Conservation (phyloP, 2,888 invertebrate genomes). For the Macrophya annulata region DNA sequence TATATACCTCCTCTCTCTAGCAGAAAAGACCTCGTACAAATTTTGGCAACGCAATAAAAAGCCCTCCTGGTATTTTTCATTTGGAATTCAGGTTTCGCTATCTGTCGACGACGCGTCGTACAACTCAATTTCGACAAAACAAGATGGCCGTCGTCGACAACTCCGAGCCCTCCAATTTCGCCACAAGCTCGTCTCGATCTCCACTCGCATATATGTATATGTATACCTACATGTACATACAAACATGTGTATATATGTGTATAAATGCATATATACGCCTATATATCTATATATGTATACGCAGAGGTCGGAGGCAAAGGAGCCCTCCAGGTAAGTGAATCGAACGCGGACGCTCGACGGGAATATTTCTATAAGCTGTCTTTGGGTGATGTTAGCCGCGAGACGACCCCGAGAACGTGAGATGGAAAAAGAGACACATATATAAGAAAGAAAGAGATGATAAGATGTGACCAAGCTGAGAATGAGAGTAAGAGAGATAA, state of each 20-base stretch:
- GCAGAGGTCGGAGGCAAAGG: conserved; percentile 52
- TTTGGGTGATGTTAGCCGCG: conserved; percentile 58
- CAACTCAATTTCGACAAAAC: conserved; percentile 54
- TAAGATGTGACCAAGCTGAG: conserved; percentile 7
- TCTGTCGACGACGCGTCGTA: conserved; percentile 51
- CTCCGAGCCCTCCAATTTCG: conserved; percentile 47
- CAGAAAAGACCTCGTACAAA: conserved; percentile 41
- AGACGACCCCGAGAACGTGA: conserved; percentile 53
- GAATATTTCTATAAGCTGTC: conserved; percentile 63
- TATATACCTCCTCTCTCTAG: neutral
- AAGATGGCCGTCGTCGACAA: conserved; percentile 46
- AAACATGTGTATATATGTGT: neutral
- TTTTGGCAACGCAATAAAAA: conserved; percentile 54
- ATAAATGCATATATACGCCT: neutral
- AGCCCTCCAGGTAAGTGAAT: conserved; percentile 54
- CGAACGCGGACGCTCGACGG: conserved; percentile 51
- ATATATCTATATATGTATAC: neutral
- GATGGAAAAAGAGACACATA: conserved; percentile 59
- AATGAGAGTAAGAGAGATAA: conserved; percentile 12
- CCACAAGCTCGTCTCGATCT: conserved; percentile 39
- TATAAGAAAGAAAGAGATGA: conserved; percentile 53
- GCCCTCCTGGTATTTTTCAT: conserved; percentile 55
- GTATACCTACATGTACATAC: neutral
- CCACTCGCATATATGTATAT: neutral
- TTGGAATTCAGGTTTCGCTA: conserved; percentile 56